Conservation (phyloP, 2,888 invertebrate genomes). For the Drosophila lutescens region DNA sequence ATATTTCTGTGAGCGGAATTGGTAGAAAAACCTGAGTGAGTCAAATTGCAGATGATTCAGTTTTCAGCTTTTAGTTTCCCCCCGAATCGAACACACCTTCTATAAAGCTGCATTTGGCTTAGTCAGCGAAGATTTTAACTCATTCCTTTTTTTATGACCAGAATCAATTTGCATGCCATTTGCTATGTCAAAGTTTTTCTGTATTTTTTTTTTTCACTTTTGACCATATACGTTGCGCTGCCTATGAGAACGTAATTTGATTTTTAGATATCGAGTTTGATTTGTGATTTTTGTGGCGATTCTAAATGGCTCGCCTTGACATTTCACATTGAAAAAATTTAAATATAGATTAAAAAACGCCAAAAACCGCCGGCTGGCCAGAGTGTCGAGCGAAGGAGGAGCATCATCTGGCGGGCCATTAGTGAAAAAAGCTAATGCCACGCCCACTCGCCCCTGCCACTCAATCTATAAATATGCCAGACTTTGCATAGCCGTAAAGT, state of each 20-base stretch:
- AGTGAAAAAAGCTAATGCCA: constrained; percentile 39
- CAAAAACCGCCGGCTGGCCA: constrained; percentile 38
- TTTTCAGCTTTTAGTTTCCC: neutral
- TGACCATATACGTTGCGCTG: constrained; percentile 30
- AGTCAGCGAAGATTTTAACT: constrained; percentile 31
- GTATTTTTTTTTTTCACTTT: constrained; percentile 8
- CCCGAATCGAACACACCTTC: constrained; percentile 19
- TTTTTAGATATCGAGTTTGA: constrained; percentile 35
- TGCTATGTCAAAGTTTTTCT: constrained; percentile 28
- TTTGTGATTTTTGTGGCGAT: constrained; percentile 36
- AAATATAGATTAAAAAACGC: constrained; percentile 51
- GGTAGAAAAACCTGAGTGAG: constrained; percentile 19
- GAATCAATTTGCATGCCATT: constrained; percentile 47
- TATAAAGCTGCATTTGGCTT: constrained; percentile 19
- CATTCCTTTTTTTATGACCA: constrained; percentile 9
- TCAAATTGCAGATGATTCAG: constrained; percentile 37
- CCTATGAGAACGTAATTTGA: constrained; percentile 24
- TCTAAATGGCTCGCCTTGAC: constrained; percentile 42
- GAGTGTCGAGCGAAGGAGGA: constrained; percentile 21
- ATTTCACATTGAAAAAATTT: constrained; percentile 43
- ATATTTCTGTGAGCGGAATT: constrained; percentile 2
- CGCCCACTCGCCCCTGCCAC: constrained; percentile 22
- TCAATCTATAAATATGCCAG: constrained; percentile 64
- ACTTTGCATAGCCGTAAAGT: constrained; percentile 76
- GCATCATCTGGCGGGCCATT: constrained; percentile 39